Percentiles rank a stretch among this genome's conserved stretches.
Conservation (phyloP, 2,113 vertebrate genomes). For the Leucosticte australis region DNA sequence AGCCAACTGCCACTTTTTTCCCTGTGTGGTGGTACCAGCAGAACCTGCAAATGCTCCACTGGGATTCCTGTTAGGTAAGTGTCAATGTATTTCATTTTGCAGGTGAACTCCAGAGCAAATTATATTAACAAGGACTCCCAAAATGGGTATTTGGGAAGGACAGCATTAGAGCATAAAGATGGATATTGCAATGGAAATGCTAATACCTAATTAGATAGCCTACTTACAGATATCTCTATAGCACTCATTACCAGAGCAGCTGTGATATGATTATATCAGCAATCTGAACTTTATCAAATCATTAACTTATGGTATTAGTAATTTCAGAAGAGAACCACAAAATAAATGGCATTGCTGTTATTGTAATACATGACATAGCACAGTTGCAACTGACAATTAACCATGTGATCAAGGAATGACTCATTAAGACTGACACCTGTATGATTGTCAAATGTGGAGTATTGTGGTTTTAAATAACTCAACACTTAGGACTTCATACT, state of each 20-base stretch:
- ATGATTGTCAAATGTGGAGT: not conserved
- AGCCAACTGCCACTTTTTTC: not conserved
- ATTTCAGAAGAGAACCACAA: slow-evolving; percentile 23
- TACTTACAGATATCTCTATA: slow-evolving; percentile 32
- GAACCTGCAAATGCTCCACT: not conserved
- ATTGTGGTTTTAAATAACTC: not conserved
- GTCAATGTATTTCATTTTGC: not conserved
- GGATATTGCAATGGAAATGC: slow-evolving; percentile 14
- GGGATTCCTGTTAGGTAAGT: not conserved
- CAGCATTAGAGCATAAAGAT: slow-evolving; percentile 10
- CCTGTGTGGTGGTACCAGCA: not conserved
- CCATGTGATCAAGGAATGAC: not conserved
- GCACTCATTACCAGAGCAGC: slow-evolving; percentile 23
- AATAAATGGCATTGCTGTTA: not conserved
- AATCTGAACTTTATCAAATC: slow-evolving; percentile 43
- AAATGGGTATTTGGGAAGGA: slow-evolving; percentile 31
- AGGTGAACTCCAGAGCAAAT: slow-evolving; percentile 3
- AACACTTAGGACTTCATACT: accelerated
- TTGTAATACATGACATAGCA: not conserved
- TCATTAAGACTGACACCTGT: not conserved
- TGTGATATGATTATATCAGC: slow-evolving; percentile 40
- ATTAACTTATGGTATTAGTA: slow-evolving; percentile 22
- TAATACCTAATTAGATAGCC: slow-evolving; percentile 55
- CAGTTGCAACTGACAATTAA: slow-evolving; percentile 7
- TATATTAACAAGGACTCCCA: slow-evolving; percentile 3